Evolutionary conservation across 1,140 invertebrate genomes (phyloP), one percentile per base, ranked within the genome.

Genomic region (Choristoneura fumiferana): DNA sequence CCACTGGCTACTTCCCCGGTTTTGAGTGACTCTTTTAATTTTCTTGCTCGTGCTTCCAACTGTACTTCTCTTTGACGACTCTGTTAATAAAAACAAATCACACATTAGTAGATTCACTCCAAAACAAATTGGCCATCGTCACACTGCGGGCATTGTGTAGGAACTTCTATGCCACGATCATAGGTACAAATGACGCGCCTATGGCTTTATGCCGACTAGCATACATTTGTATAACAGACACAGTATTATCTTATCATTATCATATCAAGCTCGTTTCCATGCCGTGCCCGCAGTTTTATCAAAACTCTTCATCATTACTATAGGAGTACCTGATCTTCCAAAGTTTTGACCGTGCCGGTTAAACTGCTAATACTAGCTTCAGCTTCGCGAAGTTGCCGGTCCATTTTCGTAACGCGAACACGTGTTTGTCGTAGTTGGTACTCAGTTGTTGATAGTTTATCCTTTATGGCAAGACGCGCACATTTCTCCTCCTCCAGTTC

Each of bases 251-350:
- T n/a, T n/a, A n/a, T n/a, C n/a, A n/a, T n/a, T n/a, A n/a, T n/a
- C n/a, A n/a, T n/a, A n/a, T n/a, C n/a, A n/a, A n/a, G n/a, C n/a
- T n/a, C n/a, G n/a, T n/a, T n/a, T n/a, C n/a, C n/a, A n/a, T n/a
- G n/a, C n/a, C n/a, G n/a, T n/a, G n/a, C n/a, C n/a, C n/a, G n/a
- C n/a, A n/a, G n/a, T n/a, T n/a, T n/a, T n/a, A n/a, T n/a, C n/a
- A n/a, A n/a, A n/a, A n/a, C n/a, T n/a, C n/a, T n/a, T n/a, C n/a
- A n/a, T n/a, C n/a, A n/a, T n/a, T n/a, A n/a, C n/a, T n/a, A n/a
- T n/a, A n/a, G n/a, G 12, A 13, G n/a, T 49, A 86, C 85, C 77
- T 88, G 82, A 57, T 88, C 85, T 70, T 86, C 83, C 39, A 85
- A 64, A 35, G 71, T 60, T 62, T 88, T 88, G 0, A 88, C 85